phyloP scores from a whole-genome alignment of 2,113 vertebrate species.

The Pteronura brasiliensis region DNA sequence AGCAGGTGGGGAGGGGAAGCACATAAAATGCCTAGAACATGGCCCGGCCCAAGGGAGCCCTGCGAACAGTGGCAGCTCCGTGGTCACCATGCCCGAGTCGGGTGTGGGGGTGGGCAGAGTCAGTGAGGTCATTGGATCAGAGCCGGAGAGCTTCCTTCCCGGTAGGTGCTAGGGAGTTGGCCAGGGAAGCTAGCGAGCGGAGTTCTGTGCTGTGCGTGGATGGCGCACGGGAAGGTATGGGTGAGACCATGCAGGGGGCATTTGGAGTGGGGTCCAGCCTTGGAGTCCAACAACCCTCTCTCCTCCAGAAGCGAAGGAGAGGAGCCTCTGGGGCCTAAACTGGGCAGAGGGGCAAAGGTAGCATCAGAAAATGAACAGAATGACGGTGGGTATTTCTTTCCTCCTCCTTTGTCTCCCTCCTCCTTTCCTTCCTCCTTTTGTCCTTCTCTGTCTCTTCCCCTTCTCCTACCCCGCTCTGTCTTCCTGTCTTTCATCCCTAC shows the following conservation, averaged over 20 bases:
- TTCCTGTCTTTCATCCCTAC: neutral
- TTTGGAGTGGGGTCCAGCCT: neutral
- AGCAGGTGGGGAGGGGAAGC: neutral
- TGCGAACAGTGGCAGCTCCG: neutral
- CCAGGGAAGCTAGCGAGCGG: too few species aligned
- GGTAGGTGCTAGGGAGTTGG: neutral
- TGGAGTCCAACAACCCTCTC: neutral
- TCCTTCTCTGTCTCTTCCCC: neutral
- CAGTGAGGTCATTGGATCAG: accelerated
- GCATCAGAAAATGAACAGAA: neutral
- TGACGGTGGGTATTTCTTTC: accelerated
- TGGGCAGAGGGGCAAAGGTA: too few species aligned
- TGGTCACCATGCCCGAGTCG: accelerated
- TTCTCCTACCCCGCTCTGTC: neutral
- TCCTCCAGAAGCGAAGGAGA: neutral
- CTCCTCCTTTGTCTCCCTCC: neutral
- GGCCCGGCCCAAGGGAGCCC: neutral
- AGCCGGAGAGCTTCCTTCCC: too few species aligned
- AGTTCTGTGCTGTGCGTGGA: neutral
- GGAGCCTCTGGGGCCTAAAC: neutral
- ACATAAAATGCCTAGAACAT: accelerated
- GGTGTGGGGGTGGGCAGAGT: accelerated
- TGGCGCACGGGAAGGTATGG: neutral
- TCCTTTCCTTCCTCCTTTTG: neutral
- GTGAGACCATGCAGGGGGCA: neutral